Evolutionary conservation across 2,888 invertebrate genomes (phyloP).

Genomic region (Diadromus collaris): DNA sequence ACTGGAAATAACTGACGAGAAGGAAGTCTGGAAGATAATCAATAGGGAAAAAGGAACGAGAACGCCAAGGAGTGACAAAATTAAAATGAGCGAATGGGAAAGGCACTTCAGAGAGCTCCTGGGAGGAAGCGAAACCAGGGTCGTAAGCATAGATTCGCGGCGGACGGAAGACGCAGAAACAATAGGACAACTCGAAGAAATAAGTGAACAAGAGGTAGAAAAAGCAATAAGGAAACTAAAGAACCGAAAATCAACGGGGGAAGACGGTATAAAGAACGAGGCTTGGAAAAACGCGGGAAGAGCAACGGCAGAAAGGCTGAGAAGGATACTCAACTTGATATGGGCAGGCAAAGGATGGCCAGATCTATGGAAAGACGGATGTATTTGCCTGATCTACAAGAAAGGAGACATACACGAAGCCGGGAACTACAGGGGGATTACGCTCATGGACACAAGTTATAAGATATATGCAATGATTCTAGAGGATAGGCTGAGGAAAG

Average conservation of each 20-base stretch:
- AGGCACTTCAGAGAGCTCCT: not conserved
- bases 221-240: conserved; percentile 34
- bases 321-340: conserved; percentile 2
- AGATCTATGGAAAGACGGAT: conserved; percentile 57
- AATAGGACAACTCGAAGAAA: not conserved
- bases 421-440: conserved; percentile 62
- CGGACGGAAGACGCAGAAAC: not conserved
- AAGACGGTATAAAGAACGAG: conserved; percentile 35
- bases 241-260: conserved; percentile 31
- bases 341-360: conserved; percentile 53
- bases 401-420: conserved; percentile 48
- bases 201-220: conserved; percentile 12
- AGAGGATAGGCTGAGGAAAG: too few species aligned
- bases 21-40: conserved; percentile 25
- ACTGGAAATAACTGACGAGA: conserved; percentile 16
- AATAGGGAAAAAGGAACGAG: conserved; percentile 23
- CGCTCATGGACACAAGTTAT: conserved; percentile 57
- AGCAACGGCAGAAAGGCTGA: not conserved
- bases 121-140: not conserved
- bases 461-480: conserved; percentile 59
- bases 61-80: conserved; percentile 1
- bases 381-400: conserved; percentile 58
- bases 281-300: conserved; percentile 21
- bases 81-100: conserved; percentile 10
- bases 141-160: conserved; percentile 9